A percentile compares a stretch with the other conserved stretches of the same genome.
Conservation (phyloP, 2,797 vertebrate genomes). For the Psittacula echo region DNA sequence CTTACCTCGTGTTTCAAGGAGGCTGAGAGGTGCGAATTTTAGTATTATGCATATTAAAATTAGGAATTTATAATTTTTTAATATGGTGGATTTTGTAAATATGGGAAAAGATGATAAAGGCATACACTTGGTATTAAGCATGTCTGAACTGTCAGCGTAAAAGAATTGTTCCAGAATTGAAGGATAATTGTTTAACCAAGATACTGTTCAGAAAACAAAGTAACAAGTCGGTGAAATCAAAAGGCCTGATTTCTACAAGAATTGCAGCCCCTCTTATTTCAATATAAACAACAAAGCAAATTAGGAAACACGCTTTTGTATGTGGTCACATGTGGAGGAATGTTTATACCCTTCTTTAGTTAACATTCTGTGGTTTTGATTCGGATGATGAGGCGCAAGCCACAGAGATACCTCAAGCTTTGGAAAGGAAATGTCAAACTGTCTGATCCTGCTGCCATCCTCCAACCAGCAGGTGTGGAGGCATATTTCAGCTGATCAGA, state of each 20-base stretch:
- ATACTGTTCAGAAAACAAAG: not conserved
- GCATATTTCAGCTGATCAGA: not conserved
- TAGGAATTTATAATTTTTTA: not conserved
- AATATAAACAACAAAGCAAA: not conserved
- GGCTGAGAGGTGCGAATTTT: not conserved
- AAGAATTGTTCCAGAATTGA: not conserved
- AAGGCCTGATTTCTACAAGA: not conserved
- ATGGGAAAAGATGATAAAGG: not conserved
- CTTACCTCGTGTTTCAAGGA: not conserved
- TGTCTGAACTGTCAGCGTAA: not conserved
- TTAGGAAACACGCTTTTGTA: not conserved
- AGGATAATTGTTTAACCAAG: not conserved
- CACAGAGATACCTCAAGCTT: not conserved
- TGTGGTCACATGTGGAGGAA: accelerated
- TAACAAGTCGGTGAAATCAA: not conserved
- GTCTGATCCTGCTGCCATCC: not conserved
- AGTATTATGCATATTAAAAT: not conserved
- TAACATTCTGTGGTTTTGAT: not conserved
- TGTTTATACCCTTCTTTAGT: not conserved
- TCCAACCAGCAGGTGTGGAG: not conserved
- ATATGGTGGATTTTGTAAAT: not conserved
- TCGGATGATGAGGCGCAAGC: not conserved
- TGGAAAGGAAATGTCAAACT: not conserved
- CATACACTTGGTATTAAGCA: not conserved
- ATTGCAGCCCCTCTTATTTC: not conserved